Evolutionary conservation across 1,140 invertebrate genomes (phyloP).

Genomic region (Diorhabda carinulata): DNA sequence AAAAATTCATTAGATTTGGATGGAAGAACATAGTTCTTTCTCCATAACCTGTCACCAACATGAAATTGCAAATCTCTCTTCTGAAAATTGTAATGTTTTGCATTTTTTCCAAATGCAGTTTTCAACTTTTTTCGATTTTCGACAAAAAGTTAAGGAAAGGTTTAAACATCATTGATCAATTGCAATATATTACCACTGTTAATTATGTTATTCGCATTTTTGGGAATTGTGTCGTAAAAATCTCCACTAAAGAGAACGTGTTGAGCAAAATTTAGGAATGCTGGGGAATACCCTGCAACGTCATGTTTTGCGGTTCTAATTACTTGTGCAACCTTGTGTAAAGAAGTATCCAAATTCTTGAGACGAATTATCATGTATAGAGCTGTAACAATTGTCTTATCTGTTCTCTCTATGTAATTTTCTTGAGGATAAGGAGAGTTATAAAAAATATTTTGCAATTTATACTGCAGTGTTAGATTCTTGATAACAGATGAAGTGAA

Average conservation of each 20-base stretch:
- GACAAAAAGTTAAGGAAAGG: constrained; percentile 16
- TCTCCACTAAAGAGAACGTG: constrained; percentile 15
- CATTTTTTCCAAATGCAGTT: constrained; percentile 19
- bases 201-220: constrained; percentile 4
- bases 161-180: constrained; percentile 11
- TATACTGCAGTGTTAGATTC: constrained; percentile 13
- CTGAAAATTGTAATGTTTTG: constrained; percentile 23
- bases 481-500: constrained; percentile 18
- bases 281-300: constrained; percentile 11
- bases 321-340: constrained; percentile 16
- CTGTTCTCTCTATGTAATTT: constrained; percentile 25
- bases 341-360: constrained; percentile 19
- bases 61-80: constrained; percentile 20
- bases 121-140: constrained; percentile 19
- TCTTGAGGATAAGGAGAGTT: constrained; percentile 21
- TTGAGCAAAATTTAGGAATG: constrained; percentile 12
- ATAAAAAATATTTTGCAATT: constrained; percentile 22
- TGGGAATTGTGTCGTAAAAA: constrained; percentile 21
- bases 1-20: constrained; percentile 21
- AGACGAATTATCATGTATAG: constrained; percentile 24
- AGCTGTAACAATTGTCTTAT: constrained; percentile 21
- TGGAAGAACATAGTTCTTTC: constrained; percentile 23
- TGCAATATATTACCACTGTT: constrained; percentile 9
- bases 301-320: constrained; percentile 25
- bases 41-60: constrained; percentile 26